Evolutionary conservation across 2,797 vertebrate genomes (phyloP).

Genomic region (Darevskia mixta): DNA sequence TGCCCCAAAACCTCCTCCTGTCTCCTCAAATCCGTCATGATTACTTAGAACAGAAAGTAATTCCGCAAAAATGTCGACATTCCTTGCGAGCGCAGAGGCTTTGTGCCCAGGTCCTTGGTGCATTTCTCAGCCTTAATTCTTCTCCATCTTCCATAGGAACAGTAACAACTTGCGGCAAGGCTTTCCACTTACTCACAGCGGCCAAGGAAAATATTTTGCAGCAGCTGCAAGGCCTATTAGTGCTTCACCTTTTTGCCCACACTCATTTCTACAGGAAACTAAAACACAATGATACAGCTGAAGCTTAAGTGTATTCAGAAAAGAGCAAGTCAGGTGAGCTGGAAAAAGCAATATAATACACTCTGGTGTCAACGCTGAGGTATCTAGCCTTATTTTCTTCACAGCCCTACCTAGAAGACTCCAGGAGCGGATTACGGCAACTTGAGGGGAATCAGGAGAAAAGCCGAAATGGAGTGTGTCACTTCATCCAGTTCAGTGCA

Average conservation of each 20-base stretch:
- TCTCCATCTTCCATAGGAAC: slow-evolving; percentile 8
- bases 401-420: slow-evolving; percentile 6
- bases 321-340: slow-evolving; percentile 31
- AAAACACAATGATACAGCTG: neutral
- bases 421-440: slow-evolving; percentile 43
- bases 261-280: slow-evolving; percentile 27
- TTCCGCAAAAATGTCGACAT: neutral
- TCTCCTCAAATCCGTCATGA: neutral
- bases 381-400: slow-evolving; percentile 5
- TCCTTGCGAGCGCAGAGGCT: neutral
- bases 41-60: neutral
- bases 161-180: neutral
- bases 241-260: neutral
- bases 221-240: neutral
- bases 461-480: neutral
- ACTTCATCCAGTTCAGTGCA: neutral
- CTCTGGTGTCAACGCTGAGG: slow-evolving; percentile 20
- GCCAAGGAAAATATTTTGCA: slow-evolving; percentile 25
- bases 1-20: neutral
- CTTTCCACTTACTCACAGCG: slow-evolving; percentile 22
- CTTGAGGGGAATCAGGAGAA: neutral
- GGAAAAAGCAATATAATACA: neutral
- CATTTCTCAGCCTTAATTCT: neutral
- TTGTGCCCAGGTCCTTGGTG: neutral
- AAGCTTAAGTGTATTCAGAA: neutral